Base-by-base conservation (phyloP, 1,140 invertebrate species). In the Rhagoletis pomonella region DNA sequence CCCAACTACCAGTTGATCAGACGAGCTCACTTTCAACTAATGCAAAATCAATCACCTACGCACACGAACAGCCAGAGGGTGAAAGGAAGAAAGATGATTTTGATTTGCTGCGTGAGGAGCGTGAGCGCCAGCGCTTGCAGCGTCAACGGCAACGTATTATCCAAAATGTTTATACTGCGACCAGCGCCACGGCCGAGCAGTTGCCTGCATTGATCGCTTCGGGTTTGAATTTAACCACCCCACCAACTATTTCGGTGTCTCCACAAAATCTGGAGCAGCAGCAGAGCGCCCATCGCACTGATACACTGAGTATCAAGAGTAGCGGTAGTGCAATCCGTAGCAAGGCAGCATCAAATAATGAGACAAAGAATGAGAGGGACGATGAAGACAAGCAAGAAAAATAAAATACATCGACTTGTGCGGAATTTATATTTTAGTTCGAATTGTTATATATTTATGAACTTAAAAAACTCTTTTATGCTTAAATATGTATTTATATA, bases 171-270 rank as follows among this genome's bases (percentile, higher is more conserved):
- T 81, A 81, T 10, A 81, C 44, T 2, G 73, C 73, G 0, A 81
- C 73, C n/a, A 81, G 73, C 10, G 73, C 73, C 2, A 81, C 73
- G 10, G 73, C 73, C 2, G 73, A 81, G 3, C 91, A 0, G 89
- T 88, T 58, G 86, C 90, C 59, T 87, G 91, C 42, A 86, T 89
- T n/a, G 91, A 91, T 55, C n/a, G 91, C 7, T 77, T 91, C 0
- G 90, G 90, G 19, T 88, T 64, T 64, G 84, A 64, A 60, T 42
- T 62, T 86, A 42, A 29, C 84, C 39, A 10, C 58, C 47, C 67
- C 67, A 55, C n/a, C 73, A n/a, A 19, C 73, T 3, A 10, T 81
- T 29, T 12, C 39, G 84, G 29, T 59, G 29, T 9, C 29, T 39
- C 29, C 50, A 9, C 50, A 67, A 19, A 4, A 19, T 17, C 39